Percentiles rank a stretch among this genome's conserved stretches.
phyloP scores from a whole-genome alignment of 1,140 invertebrate species.

The Eubasilissa regina region DNA sequence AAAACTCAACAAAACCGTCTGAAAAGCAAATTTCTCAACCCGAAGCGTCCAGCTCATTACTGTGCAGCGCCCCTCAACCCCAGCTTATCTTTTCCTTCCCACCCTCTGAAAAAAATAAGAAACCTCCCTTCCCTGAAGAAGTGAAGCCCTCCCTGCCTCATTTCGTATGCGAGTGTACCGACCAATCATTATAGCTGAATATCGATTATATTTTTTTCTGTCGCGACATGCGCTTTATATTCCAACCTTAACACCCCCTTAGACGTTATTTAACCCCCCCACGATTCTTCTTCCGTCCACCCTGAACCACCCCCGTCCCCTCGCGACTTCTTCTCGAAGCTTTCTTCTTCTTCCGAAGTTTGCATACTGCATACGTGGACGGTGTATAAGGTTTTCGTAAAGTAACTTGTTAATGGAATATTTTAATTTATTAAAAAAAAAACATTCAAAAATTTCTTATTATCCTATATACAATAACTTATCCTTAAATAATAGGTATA shows the following conservation, averaged over 20 bases:
- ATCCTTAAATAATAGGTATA: background rate
- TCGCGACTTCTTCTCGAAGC: conserved; percentile 47
- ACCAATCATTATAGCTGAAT: conserved; percentile 59
- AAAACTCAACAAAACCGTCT: background rate
- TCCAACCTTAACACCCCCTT: conserved; percentile 46
- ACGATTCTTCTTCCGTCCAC: conserved; percentile 41
- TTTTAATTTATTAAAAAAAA: too few species aligned
- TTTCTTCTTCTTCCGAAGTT: conserved; percentile 55
- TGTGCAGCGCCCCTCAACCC: conserved; percentile 17
- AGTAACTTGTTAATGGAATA: background rate
- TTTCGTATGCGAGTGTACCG: conserved; percentile 57
- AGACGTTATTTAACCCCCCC: conserved; percentile 18
- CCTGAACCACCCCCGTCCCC: background rate
- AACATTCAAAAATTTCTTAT: too few species aligned
- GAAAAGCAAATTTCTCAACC: conserved; percentile 18
- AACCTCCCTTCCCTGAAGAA: conserved; percentile 1
- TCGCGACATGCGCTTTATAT: conserved; percentile 60
- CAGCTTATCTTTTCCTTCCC: conserved; percentile 38
- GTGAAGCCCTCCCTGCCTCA: conserved; percentile 41
- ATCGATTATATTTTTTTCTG: conserved; percentile 60
- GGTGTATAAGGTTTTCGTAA: background rate
- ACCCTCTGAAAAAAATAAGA: conserved; percentile 39
- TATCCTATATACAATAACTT: too few species aligned
- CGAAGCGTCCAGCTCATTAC: conserved; percentile 44
- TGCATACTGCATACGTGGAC: conserved; percentile 52